phyloP scores from a whole-genome alignment of 2,888 invertebrate genomes.

The Gymnoscelis rufifasciata region DNA sequence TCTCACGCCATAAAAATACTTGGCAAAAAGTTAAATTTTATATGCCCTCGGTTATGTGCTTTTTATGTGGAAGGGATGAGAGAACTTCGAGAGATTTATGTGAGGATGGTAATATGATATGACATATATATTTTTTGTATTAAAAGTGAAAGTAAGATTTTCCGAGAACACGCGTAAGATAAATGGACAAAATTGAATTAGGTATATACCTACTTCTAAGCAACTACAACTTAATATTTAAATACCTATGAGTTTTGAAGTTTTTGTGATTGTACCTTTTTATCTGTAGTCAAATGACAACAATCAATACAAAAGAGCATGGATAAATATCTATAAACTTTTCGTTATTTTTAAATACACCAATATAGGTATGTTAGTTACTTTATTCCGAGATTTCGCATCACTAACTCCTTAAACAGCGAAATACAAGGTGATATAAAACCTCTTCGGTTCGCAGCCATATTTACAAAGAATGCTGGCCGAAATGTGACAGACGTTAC shows the following conservation, averaged over 20 bases:
- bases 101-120: background rate
- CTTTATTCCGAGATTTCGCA: conserved; percentile 26
- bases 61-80: conserved; percentile 28
- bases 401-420: conserved; percentile 36
- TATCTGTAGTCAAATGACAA: no score
- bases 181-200: no score
- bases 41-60: conserved; percentile 43
- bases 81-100: background rate
- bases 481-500: conserved; percentile 41
- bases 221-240: no score
- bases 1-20: conserved; percentile 66
- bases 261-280: no score
- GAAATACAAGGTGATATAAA: conserved; percentile 41
- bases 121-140: background rate
- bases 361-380: background rate
- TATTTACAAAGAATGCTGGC: conserved; percentile 37
- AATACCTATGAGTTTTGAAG: no score
- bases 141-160: no score
- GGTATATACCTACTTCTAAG: no score
- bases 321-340: no score
- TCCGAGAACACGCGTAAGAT: no score
- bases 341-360: no score
- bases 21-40: conserved; percentile 51
- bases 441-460: conserved; percentile 41
- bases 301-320: no score